These are phyloP conservation scores for Microctonus aethiopoides DNA, from an alignment of 2,888 invertebrate genomes.

Conservation along the genomic window DNA sequence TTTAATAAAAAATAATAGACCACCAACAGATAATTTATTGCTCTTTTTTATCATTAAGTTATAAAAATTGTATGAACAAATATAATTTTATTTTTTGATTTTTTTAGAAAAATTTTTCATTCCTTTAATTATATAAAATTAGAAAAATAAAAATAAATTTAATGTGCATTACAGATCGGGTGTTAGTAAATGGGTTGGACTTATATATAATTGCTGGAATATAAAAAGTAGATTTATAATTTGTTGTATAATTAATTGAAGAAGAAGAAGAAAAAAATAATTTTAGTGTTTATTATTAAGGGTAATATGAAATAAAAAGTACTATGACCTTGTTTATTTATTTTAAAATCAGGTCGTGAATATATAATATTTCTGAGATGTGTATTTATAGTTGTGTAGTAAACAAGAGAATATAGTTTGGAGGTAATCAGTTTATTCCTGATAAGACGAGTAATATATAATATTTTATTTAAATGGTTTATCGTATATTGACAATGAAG, in stretches of 20 bases:
- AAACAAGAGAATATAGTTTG: conserved; percentile 56
- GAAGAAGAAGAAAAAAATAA: background rate
- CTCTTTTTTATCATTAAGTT: no score
- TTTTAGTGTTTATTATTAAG: no score
- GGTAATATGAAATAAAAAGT: background rate
- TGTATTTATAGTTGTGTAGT: conserved; percentile 53
- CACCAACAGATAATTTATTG: no score
- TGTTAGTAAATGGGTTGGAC: no score
- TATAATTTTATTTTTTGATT: no score
- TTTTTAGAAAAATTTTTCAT: no score
- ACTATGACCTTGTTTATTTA: conserved; percentile 53
- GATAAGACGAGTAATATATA: conserved; percentile 48
- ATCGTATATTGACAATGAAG: background rate
- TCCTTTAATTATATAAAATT: no score
- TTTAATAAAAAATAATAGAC: no score
- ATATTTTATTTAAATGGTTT: conserved; percentile 35
- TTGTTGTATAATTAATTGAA: background rate
- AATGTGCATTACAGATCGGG: no score
- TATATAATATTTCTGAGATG: conserved; percentile 5
- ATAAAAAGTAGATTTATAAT: background rate
- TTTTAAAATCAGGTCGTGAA: conserved; percentile 47
- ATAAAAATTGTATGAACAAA: no score
- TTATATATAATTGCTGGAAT: no score
- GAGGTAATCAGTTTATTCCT: conserved; percentile 45
- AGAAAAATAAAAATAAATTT: no score